Percentiles rank a stretch among this genome's conserved stretches.
These are phyloP conservation scores for Mastigias papua DNA, from an alignment of 30 jellyfish, hydroid and myxozoan genomes.

Conservation along the genomic window DNA sequence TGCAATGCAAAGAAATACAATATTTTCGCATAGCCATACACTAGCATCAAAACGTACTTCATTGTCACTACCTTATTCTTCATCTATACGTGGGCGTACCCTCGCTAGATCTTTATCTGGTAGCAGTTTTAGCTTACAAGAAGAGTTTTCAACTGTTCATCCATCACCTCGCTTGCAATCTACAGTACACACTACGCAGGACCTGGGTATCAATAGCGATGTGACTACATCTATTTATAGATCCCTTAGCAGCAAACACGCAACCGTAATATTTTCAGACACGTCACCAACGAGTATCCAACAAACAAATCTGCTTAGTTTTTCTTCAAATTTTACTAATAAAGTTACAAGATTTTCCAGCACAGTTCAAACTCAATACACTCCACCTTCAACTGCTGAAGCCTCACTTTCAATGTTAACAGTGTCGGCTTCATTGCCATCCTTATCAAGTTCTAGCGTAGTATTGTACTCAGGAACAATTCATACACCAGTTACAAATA, in stretches of 20 bases:
- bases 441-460: not conserved
- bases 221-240: not conserved
- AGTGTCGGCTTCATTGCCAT: not conserved
- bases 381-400: not conserved
- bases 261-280: too few relatives aligned
- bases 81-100: not conserved
- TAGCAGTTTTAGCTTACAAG: not conserved
- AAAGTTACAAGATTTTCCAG: not conserved
- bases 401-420: not conserved
- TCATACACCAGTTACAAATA: not conserved
- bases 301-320: too few relatives aligned
- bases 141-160: not conserved
- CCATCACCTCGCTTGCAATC: not conserved
- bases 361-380: not conserved
- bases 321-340: too few relatives aligned
- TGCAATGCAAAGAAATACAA: not conserved
- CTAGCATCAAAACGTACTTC: not conserved
- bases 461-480: not conserved
- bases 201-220: not conserved
- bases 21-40: not conserved
- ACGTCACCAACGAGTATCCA: too few relatives aligned
- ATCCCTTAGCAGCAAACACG: too few relatives aligned
- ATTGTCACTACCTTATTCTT: not conserved
- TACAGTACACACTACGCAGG: not conserved
- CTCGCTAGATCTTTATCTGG: not conserved